These are phyloP conservation scores for Ceratina japonica DNA, from an alignment of 1,140 invertebrate species.

Conservation along the genomic window DNA sequence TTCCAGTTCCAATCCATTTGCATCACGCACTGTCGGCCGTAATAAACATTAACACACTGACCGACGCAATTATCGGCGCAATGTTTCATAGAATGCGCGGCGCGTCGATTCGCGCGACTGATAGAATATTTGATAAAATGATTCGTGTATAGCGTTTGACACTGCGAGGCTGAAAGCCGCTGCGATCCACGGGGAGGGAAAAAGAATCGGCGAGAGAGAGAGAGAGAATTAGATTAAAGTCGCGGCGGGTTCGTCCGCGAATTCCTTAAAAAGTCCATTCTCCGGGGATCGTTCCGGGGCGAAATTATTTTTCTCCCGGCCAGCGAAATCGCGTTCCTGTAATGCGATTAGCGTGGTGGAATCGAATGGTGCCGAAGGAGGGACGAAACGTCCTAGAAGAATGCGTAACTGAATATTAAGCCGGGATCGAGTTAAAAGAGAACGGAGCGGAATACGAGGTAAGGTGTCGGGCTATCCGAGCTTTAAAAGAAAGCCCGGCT, in stretches of 20 bases:
- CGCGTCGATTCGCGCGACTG: no score
- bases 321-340: background rate
- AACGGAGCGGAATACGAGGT: background rate
- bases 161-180: background rate
- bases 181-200: background rate
- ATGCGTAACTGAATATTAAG: conserved; percentile 4
- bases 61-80: no score
- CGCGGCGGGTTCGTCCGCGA: background rate
- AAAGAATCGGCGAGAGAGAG: background rate
- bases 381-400: background rate
- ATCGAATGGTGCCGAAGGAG: background rate
- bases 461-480: background rate
- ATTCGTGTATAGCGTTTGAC: no score
- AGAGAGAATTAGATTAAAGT: background rate
- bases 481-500: background rate
- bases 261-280: background rate
- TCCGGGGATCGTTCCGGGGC: background rate
- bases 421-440: background rate
- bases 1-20: conserved; percentile 19
- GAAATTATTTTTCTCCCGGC: conserved; percentile 13
- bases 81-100: no score
- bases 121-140: no score
- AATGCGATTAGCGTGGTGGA: background rate
- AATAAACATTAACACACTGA: conserved; percentile 7
- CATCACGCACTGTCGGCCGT: background rate